Evolutionary conservation across 2,888 invertebrate genomes (phyloP), one percentile per base, ranked within the genome.

Genomic region (Euphydryas editha): DNA sequence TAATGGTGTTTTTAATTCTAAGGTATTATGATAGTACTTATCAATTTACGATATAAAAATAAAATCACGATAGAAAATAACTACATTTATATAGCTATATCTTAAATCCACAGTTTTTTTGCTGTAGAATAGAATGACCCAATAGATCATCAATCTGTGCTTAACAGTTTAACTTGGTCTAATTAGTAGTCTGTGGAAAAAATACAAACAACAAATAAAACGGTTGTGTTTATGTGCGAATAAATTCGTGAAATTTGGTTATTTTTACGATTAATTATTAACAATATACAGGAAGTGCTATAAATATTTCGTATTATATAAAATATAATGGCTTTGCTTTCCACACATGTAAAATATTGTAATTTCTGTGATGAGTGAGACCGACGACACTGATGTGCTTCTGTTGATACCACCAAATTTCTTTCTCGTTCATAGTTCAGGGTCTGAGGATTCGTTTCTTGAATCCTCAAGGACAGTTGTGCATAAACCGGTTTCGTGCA

Each of bases 311-410:
- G 11, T 47, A n/a, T 24, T n/a, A 55, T 11, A 30, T 11, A 54
- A 18, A 47, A 65, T 81, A 88, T 83, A 76, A 90, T 90, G 90
- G 89, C 86, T 76, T 68, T 62, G 73, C 60, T 75, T 79, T 81
- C 68, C 61, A 54, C 59, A 59, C 61, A 66, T 47, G 42, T 54
- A 69, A 70, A 66, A 69, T 59, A 36, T 63, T 72, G 69, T 67
- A 76, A 65, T 73, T 72, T 74, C 74, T 88, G 92, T 87, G 78
- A 93, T 93, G 93, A 93, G 92, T 92, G 93, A 93, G 72, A 93
- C 93, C 72, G 97, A 97, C 93, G 97, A 97, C 88, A 97, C 97
- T 5, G 97, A 97, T 87, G 95, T 96, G 78, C 93, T 97, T 72
- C 87, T 97, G 76, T 86, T 96, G 76, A 96, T 97, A 82, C 96